Conservation (phyloP, 2,797 vertebrate genomes). For the Aldrovandia affinis region DNA sequence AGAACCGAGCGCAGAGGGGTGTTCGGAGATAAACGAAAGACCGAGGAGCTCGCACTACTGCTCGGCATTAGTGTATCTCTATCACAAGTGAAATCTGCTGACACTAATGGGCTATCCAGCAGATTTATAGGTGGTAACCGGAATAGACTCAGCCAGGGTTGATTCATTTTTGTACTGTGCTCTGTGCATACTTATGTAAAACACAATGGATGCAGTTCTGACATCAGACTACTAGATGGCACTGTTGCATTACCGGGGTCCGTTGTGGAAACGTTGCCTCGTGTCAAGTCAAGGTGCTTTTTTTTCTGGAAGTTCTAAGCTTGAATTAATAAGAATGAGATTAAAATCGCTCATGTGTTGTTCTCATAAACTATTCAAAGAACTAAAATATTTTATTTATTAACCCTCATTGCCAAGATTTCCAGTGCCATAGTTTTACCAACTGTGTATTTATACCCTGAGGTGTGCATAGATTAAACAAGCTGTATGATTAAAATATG, state of each 20-base stretch:
- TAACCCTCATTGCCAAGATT: slow-evolving; percentile 25
- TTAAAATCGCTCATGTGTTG: slow-evolving; percentile 78
- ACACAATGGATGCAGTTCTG: neutral
- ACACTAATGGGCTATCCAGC: slow-evolving; percentile 23
- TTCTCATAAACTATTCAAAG: slow-evolving; percentile 53
- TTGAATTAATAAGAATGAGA: slow-evolving; percentile 74
- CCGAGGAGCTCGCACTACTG: neutral
- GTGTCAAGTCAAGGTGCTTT: slow-evolving; percentile 11
- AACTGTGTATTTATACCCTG: slow-evolving; percentile 18
- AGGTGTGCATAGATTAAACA: slow-evolving; percentile 6
- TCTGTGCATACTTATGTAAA: slow-evolving; percentile 19
- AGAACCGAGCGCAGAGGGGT: neutral
- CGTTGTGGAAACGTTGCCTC: neutral
- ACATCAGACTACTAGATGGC: slow-evolving; percentile 15
- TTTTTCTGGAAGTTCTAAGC: slow-evolving; percentile 50
- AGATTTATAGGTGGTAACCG: slow-evolving; percentile 28
- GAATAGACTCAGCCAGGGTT: slow-evolving; percentile 11
- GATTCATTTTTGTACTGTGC: neutral
- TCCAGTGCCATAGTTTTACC: slow-evolving; percentile 15
- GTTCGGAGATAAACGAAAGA: neutral
- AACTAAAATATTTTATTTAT: slow-evolving; percentile 32
- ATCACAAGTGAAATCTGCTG: slow-evolving; percentile 23
- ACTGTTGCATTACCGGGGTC: slow-evolving; percentile 11
- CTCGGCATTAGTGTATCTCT: slow-evolving; percentile 13
- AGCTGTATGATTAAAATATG: neutral